Evolutionary conservation across 1,140 invertebrate species (phyloP).

Genomic region (Hycleus phaleratus): DNA sequence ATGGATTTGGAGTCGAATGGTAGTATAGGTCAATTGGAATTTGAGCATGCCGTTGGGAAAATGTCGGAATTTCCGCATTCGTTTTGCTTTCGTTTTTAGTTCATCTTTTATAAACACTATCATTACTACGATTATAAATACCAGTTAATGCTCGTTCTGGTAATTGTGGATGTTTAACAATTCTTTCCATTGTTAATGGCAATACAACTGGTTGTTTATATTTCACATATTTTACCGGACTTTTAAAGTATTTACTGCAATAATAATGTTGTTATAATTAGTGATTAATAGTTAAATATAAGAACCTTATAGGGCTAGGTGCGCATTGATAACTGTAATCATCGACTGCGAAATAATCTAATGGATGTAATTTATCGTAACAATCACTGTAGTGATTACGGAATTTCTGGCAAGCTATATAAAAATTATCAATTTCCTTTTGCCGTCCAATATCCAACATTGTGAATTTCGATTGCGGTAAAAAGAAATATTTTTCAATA

Average conservation of each 20-base stretch:
- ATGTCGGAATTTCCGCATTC: slow-evolving; percentile 51
- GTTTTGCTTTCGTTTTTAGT: slow-evolving; percentile 48
- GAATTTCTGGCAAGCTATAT: slow-evolving; percentile 47
- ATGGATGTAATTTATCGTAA: slow-evolving; percentile 43
- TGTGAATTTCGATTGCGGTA: slow-evolving; percentile 37
- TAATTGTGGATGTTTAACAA: slow-evolving; percentile 41
- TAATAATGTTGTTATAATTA: slow-evolving; percentile 3
- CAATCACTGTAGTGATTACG: slow-evolving; percentile 50
- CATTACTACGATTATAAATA: slow-evolving; percentile 26
- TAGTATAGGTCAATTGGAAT: slow-evolving; percentile 47
- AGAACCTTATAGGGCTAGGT: slow-evolving; percentile 43
- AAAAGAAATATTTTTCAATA: slow-evolving; percentile 15
- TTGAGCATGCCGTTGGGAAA: slow-evolving; percentile 48
- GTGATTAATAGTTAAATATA: neutral
- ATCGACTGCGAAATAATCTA: slow-evolving; percentile 44
- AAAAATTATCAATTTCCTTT: slow-evolving; percentile 47
- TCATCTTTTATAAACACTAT: slow-evolving; percentile 31
- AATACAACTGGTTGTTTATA: slow-evolving; percentile 48
- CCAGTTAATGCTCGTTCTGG: slow-evolving; percentile 45
- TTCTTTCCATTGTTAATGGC: slow-evolving; percentile 42
- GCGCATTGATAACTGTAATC: slow-evolving; percentile 45
- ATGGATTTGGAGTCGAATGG: slow-evolving; percentile 48
- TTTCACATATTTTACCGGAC: slow-evolving; percentile 45
- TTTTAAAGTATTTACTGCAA: slow-evolving; percentile 45
- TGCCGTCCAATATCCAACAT: slow-evolving; percentile 43